These are phyloP conservation scores for Sebastes flavidus DNA, from an alignment of 2,797 vertebrate genomes.

Conservation along the genomic window DNA sequence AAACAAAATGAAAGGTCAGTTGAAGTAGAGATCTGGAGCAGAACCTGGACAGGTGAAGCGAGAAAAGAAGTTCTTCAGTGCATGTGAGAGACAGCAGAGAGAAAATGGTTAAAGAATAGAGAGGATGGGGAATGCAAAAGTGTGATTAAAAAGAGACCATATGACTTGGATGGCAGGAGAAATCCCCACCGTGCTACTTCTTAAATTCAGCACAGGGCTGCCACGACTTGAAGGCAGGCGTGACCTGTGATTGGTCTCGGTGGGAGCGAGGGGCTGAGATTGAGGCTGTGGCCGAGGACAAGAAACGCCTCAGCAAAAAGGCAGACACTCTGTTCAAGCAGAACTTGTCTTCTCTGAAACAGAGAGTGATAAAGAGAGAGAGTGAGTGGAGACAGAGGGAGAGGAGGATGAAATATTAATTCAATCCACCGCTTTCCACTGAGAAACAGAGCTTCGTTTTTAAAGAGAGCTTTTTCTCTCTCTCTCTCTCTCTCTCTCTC, in stretches of 20 bases:
- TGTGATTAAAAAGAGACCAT: background rate
- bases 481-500: background rate
- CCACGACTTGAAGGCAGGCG: conserved; percentile 31
- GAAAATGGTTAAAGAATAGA: background rate
- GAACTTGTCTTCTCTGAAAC: conserved; percentile 37
- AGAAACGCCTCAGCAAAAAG: conserved; percentile 8
- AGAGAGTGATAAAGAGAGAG: conserved; percentile 16
- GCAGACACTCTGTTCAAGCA: conserved; percentile 19
- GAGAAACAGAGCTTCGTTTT: conserved; percentile 10
- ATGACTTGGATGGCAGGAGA: background rate
- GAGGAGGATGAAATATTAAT: conserved; percentile 60
- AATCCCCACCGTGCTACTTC: background rate
- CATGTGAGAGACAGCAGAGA: background rate
- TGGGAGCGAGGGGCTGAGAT: conserved; percentile 35
- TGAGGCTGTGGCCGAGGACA: conserved; percentile 12
- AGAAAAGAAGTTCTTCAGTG: background rate
- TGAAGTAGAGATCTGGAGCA: background rate
- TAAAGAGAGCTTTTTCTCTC: background rate
- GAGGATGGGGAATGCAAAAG: background rate
- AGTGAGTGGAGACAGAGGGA: conserved; percentile 3
- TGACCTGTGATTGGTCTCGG: conserved; percentile 53
- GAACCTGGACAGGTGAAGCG: background rate
- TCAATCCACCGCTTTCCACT: background rate
- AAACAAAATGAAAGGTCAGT: background rate
- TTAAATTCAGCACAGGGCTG: conserved; percentile 9